Percentiles rank a stretch among this genome's conserved stretches.
phyloP scores from a whole-genome alignment of 2,113 vertebrate genomes.

The Chaetodon auriga region DNA sequence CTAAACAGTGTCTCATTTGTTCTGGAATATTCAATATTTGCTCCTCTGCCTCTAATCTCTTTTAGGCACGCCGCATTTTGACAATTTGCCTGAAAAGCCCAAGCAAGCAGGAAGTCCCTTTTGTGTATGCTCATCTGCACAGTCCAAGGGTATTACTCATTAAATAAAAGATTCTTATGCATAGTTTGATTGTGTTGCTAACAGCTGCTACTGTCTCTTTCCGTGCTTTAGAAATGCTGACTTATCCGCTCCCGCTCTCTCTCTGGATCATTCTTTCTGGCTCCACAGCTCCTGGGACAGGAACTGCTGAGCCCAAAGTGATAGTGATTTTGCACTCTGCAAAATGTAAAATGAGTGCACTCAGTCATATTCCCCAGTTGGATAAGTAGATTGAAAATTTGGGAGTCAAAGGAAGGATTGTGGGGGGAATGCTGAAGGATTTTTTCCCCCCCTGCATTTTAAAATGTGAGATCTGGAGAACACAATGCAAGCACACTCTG shows the following conservation, averaged over 20 bases:
- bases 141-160: conserved; percentile 68
- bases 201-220: conserved; percentile 69
- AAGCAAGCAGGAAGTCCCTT: conserved; percentile 37
- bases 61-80: conserved; percentile 62
- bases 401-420: conserved; percentile 52
- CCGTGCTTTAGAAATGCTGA: conserved; percentile 11
- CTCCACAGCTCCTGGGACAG: conserved; percentile 53
- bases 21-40: conserved; percentile 63
- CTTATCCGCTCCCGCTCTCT: conserved; percentile 7
- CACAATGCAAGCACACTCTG: conserved; percentile 1
- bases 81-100: conserved; percentile 52
- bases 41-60: conserved; percentile 57
- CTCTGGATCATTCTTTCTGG: conserved; percentile 52
- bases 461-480: background rate
- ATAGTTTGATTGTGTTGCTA: conserved; percentile 56
- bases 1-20: conserved; percentile 56
- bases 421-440: conserved; percentile 17
- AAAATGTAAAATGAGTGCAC: conserved; percentile 72
- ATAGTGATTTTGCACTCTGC: conserved; percentile 66
- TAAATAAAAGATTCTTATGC: conserved; percentile 71
- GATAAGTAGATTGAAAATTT: conserved; percentile 61
- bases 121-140: conserved; percentile 53
- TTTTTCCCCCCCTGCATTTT: background rate
- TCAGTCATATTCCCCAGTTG: conserved; percentile 59
- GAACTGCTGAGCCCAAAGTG: conserved; percentile 73